A percentile compares a stretch with the other conserved stretches of the same genome.
phyloP scores from a whole-genome alignment of 2,113 vertebrate genomes.

The Orientallactaga bullata region DNA sequence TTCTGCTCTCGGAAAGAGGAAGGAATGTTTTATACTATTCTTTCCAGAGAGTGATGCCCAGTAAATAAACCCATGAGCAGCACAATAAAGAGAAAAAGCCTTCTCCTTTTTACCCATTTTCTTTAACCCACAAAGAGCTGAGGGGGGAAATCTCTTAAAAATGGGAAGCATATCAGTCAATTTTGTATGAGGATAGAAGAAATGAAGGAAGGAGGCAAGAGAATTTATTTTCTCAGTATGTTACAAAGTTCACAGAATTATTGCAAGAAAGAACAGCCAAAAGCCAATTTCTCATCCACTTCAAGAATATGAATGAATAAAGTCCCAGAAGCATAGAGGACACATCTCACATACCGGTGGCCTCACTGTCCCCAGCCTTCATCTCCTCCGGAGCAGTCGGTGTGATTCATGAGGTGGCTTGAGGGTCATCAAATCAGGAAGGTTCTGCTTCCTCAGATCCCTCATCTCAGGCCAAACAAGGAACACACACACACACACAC shows the following conservation, averaged over 20 bases:
- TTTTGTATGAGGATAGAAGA: not conserved
- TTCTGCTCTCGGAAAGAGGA: not conserved
- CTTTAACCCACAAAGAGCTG: not conserved
- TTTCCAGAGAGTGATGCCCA: conserved; percentile 10
- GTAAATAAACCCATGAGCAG: not conserved
- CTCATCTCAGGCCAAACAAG: not conserved
- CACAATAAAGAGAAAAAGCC: conserved; percentile 41
- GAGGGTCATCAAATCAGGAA: not conserved
- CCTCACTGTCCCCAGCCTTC: not conserved
- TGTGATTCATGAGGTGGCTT: not conserved
- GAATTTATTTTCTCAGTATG: not conserved
- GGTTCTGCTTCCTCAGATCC: not conserved
- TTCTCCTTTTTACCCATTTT: not conserved
- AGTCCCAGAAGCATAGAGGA: not conserved
- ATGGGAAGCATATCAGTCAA: not conserved
- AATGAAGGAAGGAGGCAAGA: not conserved
- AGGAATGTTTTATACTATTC: not conserved
- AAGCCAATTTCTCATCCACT: not conserved
- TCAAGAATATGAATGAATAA: not conserved
- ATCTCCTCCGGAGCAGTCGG: not conserved
- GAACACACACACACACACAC: not conserved
- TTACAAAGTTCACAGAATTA: not conserved
- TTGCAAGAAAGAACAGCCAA: not conserved
- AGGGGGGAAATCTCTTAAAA: not conserved
- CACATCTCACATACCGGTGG: not conserved